Base-by-base conservation (phyloP, 2,888 invertebrate species). In the Holacanthella duospinosa region DNA sequence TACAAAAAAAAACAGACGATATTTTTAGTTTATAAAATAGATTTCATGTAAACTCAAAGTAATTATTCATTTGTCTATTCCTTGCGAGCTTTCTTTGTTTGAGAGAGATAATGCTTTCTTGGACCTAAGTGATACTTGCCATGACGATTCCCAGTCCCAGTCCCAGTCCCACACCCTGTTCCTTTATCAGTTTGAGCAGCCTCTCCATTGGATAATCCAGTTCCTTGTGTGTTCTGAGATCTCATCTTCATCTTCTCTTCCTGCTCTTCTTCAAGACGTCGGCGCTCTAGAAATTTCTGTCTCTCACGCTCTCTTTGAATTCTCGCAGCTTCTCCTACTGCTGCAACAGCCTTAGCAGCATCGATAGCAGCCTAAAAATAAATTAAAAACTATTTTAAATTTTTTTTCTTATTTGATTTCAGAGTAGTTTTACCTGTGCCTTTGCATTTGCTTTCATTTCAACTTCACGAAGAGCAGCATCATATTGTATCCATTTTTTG, bases 101-200 rank as follows among this genome's bases (percentile, higher is more conserved):
- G n/a, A n/a, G n/a, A 65, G 9, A 71, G 59, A 53, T 71, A 71
- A 25, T 68, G 63, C 55, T 71, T 71, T 12, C 71, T 36, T n/a
- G 71, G 71, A 9, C 71, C 71, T 6, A 66, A 65, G 19, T 66
- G 66, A 12, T 64, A 65, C 26, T 59, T 43, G 29, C 53, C 53
- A n/a, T 61, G n/a, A n/a, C n/a, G n/a, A n/a, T n/a, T n/a, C n/a
- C n/a, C n/a, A n/a, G n/a, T n/a, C n/a, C n/a, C n/a, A n/a, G n/a
- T n/a, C n/a, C n/a, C 36, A 9, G 9, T 16, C 9, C 36, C 16
- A 36, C 9, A 36, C 60, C 1, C 48, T 44, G 43, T 56, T 43
- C 9, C n/a, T 28, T 26, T n/a, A 57, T 36, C 29, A 29, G 2
- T 57, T 6, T n/a, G 54, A 12, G 6, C 54, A n/a, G 4, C 9